Conservation (phyloP, 2,113 vertebrate genomes). For the Phycodurus eques region DNA sequence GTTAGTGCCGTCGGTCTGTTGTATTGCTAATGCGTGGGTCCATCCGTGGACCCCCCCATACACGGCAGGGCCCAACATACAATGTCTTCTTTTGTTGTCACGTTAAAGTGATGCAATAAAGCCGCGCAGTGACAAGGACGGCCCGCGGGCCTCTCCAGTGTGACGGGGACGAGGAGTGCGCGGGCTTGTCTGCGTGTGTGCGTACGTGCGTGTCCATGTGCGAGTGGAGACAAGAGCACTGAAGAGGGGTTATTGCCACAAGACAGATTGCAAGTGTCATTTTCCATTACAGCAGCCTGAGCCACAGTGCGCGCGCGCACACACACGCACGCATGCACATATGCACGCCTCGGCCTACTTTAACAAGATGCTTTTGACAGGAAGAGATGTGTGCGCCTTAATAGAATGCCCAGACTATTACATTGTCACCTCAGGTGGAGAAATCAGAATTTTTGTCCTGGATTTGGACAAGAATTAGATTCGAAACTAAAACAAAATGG, state of each 20-base stretch:
- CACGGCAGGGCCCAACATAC: constrained; percentile 53
- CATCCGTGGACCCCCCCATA: constrained; percentile 23
- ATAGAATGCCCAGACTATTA: constrained; percentile 45
- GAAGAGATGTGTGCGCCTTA: constrained; percentile 51
- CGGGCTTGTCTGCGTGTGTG: background rate
- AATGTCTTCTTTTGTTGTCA: constrained; percentile 75
- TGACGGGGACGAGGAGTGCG: constrained; percentile 50
- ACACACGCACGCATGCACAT: constrained; percentile 31
- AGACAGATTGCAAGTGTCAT: constrained; percentile 82
- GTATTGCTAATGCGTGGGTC: constrained; percentile 67
- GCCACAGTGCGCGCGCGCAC: constrained; percentile 44
- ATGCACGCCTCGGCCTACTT: constrained; percentile 70
- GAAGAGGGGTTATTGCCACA: constrained; percentile 75
- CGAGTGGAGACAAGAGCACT: constrained; percentile 55
- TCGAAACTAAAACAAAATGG: background rate
- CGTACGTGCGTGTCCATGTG: background rate
- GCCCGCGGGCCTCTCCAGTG: constrained; percentile 53
- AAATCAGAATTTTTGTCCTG: background rate
- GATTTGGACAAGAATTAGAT: background rate
- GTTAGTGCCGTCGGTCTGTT: constrained; percentile 18
- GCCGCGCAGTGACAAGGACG: constrained; percentile 66
- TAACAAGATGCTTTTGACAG: constrained; percentile 68
- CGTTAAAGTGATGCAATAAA: constrained; percentile 78
- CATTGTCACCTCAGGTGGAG: constrained; percentile 37
- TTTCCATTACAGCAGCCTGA: constrained; percentile 73